Base-by-base conservation (phyloP, 2,888 invertebrate genomes). In the Drosophila birchii region DNA sequence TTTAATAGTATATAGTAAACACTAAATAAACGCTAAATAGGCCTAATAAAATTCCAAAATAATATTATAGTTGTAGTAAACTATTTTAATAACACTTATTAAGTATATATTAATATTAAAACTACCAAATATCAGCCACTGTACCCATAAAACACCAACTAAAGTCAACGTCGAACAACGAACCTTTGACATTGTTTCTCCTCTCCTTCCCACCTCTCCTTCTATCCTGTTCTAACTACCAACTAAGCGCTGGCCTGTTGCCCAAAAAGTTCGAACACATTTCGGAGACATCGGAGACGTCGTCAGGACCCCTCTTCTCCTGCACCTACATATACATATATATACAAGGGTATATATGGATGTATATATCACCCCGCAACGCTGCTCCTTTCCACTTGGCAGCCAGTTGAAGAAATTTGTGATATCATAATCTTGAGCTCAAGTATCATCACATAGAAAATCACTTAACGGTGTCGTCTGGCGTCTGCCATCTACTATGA, bases 361-460 rank as follows among this genome's bases (percentile, higher is more conserved):
- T 7, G 4, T 34, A 34, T n/a, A 23, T 9, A 34, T 51, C 51
- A 34, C 20, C 34, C 34, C 5, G 34, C 14, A 8, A 51, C 9
- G 16, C 51, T 20, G 51, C 51, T 51, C 9, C 20, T n/a, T 32
- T 36, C 41, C 36, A 36, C 64, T 58, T 73, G 73, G 63, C 59
- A 71, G 64, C 60, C 61, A 70, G 71, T 64, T 55, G 72, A 54
- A 56, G 55, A 74, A 80, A 78, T 88, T 81, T 82, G 76, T 87
- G 87, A 87, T 87, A 86, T 86, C 82, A 86, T 86, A 86, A 86
- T 86, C 86, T 82, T 74, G 82, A 81, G 85, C 89, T 88, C 89
- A 86, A 86, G 85, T 86, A 86, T 86, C 89, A 89, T 89, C 86
- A 88, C 88, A 88, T 88, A 88, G 81, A 89, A 89, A 87, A 88